phyloP scores from a whole-genome alignment of 2,888 invertebrate species.

The Lathronympha strigana region DNA sequence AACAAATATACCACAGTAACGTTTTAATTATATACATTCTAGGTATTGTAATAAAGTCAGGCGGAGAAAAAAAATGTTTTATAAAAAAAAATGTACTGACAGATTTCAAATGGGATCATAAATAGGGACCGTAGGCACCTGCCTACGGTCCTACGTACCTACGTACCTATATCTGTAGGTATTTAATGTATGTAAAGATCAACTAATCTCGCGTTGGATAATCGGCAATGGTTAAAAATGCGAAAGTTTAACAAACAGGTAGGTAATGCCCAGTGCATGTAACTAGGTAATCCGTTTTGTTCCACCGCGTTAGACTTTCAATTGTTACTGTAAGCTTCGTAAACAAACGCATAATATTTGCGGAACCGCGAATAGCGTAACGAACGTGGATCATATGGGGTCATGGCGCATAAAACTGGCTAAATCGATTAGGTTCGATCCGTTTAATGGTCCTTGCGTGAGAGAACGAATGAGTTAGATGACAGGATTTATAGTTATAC shows the following conservation, averaged over 20 bases:
- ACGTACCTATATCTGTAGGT: no score
- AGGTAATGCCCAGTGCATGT: not conserved
- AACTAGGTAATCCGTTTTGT: not conserved
- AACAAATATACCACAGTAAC: no score
- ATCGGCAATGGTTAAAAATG: not conserved
- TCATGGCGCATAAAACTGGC: conserved; percentile 20
- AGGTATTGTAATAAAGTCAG: no score
- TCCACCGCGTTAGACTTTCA: not conserved
- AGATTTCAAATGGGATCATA: no score
- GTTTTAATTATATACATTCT: no score
- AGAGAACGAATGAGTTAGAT: conserved; percentile 22
- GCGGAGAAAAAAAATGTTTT: no score
- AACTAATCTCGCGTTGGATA: no score
- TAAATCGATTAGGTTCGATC: conserved; percentile 30
- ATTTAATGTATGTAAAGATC: no score
- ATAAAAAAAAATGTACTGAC: no score
- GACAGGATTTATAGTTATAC: conserved; percentile 12
- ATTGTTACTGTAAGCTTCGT: conserved; percentile 7
- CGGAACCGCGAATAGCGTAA: conserved; percentile 14
- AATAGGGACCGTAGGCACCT: no score
- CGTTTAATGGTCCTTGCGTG: conserved; percentile 24
- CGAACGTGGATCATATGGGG: conserved; percentile 24
- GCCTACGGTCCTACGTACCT: no score
- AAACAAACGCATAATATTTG: conserved; percentile 22
- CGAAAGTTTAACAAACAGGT: no score